Conservation (phyloP, 2,113 vertebrate genomes). For the Thalassoma bifasciatum region DNA sequence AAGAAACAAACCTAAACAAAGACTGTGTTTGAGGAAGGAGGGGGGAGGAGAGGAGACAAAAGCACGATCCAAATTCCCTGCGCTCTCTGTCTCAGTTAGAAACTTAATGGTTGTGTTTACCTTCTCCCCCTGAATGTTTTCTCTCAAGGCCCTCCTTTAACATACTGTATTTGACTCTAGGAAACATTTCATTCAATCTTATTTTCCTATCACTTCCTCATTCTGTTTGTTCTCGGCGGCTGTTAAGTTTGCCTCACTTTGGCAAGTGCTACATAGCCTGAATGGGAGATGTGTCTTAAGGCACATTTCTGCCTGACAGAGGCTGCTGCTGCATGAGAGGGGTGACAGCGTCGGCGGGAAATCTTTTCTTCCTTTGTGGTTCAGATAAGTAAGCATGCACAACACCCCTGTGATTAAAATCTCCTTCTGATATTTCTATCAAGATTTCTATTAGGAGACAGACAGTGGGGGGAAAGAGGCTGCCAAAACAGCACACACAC, state of each 20-base stretch:
- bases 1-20: slow-evolving; percentile 69
- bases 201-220: slow-evolving; percentile 88
- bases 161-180: slow-evolving; percentile 89
- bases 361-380: slow-evolving; percentile 91
- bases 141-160: slow-evolving; percentile 85
- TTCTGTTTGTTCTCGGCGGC: slow-evolving; percentile 94
- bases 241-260: slow-evolving; percentile 93
- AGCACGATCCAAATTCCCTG: slow-evolving; percentile 64
- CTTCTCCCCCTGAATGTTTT: slow-evolving; percentile 76
- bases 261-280: slow-evolving; percentile 88
- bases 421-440: slow-evolving; percentile 96
- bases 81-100: slow-evolving; percentile 67
- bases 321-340: slow-evolving; percentile 85
- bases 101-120: slow-evolving; percentile 80
- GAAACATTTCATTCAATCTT: slow-evolving; percentile 89
- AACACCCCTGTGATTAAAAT: slow-evolving; percentile 97
- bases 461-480: slow-evolving; percentile 80
- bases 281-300: slow-evolving; percentile 94
- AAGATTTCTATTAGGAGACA: slow-evolving; percentile 91
- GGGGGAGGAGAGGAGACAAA: slow-evolving; percentile 36
- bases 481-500: slow-evolving; percentile 84
- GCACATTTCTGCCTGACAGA: slow-evolving; percentile 94
- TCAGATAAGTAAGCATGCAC: slow-evolving; percentile 91
- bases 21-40: slow-evolving; percentile 17
- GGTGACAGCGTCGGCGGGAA: slow-evolving; percentile 93